Evolutionary conservation across 2,888 invertebrate genomes (phyloP).

Genomic region (Nomada ruficornis): DNA sequence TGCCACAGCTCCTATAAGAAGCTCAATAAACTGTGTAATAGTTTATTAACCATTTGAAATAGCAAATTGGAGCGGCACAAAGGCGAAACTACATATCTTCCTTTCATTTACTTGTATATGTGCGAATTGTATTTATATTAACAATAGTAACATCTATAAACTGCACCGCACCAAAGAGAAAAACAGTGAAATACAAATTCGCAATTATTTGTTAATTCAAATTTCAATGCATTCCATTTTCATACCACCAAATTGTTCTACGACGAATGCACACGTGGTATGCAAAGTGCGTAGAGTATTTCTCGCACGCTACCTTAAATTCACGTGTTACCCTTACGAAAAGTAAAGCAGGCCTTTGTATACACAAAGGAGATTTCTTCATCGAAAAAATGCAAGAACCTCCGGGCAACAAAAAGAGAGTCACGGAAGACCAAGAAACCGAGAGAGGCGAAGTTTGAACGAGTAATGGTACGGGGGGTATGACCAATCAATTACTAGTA

Average conservation of each 20-base stretch:
- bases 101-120: no score
- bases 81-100: no score
- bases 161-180: no score
- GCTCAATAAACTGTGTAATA: no score
- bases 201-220: neutral
- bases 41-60: no score
- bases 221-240: no score
- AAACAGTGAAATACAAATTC: no score
- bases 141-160: no score
- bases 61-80: no score
- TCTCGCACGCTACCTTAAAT: neutral
- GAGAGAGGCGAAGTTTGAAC: conserved; percentile 79
- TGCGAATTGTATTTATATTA: no score
- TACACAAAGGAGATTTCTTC: conserved; percentile 6
- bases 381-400: conserved; percentile 42
- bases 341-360: conserved; percentile 21
- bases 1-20: no score
- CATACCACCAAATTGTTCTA: neutral
- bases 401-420: conserved; percentile 68
- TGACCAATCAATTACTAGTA: conserved; percentile 85
- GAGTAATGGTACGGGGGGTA: conserved; percentile 82
- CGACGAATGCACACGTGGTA: neutral
- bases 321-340: neutral
- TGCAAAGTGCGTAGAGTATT: neutral
- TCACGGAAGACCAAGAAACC: conserved; percentile 74